Conservation (phyloP, 2,888 invertebrate genomes). For the Macrophya annulata region DNA sequence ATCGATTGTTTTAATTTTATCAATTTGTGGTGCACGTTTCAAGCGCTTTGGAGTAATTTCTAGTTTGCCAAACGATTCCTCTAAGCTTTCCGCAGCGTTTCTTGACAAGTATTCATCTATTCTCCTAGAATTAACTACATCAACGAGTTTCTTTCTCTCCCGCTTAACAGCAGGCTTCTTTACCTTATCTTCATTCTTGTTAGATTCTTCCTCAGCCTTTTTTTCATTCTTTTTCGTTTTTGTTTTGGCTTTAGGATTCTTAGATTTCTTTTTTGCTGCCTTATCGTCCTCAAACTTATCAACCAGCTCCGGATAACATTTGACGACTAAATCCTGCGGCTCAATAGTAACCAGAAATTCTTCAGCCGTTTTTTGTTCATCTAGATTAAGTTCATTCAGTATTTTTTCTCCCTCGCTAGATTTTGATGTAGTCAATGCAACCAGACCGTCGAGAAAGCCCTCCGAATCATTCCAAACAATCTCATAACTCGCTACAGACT, state of each 20-base stretch:
- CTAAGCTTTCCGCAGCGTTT: slow-evolving; percentile 66
- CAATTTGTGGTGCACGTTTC: slow-evolving; percentile 70
- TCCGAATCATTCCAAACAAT: slow-evolving; percentile 86
- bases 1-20: slow-evolving; percentile 74
- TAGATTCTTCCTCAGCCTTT: slow-evolving; percentile 62
- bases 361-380: slow-evolving; percentile 79
- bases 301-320: slow-evolving; percentile 85
- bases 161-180: slow-evolving; percentile 56
- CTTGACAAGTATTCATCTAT: slow-evolving; percentile 73
- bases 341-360: slow-evolving; percentile 86
- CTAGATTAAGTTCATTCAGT: slow-evolving; percentile 73
- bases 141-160: slow-evolving; percentile 55
- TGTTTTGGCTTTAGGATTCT: slow-evolving; percentile 66
- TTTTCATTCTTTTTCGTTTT: slow-evolving; percentile 62
- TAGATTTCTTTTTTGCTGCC: slow-evolving; percentile 78
- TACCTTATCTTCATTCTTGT: slow-evolving; percentile 58
- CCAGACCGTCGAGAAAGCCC: slow-evolving; percentile 80
- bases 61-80: slow-evolving; percentile 71
- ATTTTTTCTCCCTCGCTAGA: slow-evolving; percentile 59
- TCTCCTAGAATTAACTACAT: slow-evolving; percentile 62
- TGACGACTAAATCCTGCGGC: slow-evolving; percentile 84
- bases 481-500: slow-evolving; percentile 86
- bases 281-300: slow-evolving; percentile 82
- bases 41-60: slow-evolving; percentile 75
- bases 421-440: slow-evolving; percentile 77